These are phyloP conservation scores for Manacus vitellinus DNA, from an alignment of 2,113 vertebrate species.

Conservation along the genomic window DNA sequence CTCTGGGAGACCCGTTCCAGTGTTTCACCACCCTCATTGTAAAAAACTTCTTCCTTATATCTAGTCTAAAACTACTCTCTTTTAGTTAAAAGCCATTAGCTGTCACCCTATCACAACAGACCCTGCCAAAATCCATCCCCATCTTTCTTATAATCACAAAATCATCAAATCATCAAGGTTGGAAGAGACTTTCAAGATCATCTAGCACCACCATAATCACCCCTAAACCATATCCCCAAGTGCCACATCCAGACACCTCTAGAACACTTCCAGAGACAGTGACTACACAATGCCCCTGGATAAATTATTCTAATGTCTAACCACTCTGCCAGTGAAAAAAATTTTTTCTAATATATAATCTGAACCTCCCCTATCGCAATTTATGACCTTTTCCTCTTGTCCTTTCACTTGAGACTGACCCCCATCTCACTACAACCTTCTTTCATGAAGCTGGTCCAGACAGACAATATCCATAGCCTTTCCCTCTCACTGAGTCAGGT, in stretches of 20 bases:
- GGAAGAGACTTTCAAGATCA: not conserved
- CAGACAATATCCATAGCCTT: not conserved
- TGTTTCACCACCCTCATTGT: not conserved
- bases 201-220: not conserved
- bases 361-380: not conserved
- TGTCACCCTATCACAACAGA: not conserved
- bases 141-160: not conserved
- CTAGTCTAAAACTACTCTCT: not conserved
- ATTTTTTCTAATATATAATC: not conserved
- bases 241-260: not conserved
- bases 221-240: not conserved
- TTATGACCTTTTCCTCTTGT: not conserved
- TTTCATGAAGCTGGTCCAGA: not conserved
- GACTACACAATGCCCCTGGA: not conserved
- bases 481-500: not conserved
- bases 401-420: not conserved
- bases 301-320: not conserved
- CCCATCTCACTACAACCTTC: not conserved
- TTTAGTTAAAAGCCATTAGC: not conserved
- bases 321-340: not conserved
- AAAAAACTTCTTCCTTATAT: not conserved
- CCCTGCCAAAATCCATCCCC: not conserved
- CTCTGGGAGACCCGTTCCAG: not conserved
- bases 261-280: not conserved
- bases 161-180: not conserved